Conservation (phyloP, 2,888 invertebrate species). For the Apoda limacodes region DNA sequence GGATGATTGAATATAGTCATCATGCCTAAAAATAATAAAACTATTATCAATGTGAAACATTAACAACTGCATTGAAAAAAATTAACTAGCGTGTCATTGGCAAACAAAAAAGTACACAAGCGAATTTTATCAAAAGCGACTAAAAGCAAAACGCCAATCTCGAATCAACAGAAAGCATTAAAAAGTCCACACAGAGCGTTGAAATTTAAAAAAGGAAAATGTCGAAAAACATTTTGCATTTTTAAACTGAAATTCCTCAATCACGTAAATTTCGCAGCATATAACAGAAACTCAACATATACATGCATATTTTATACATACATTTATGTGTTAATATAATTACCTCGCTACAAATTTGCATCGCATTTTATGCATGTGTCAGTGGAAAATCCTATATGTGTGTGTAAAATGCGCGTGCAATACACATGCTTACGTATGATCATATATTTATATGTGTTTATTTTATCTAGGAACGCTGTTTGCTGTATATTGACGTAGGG, state of each 20-base stretch:
- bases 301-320: slow-evolving; percentile 22
- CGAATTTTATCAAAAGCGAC: slow-evolving; percentile 30
- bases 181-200: slow-evolving; percentile 21
- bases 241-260: slow-evolving; percentile 28
- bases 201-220: slow-evolving; percentile 30
- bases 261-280: slow-evolving; percentile 17
- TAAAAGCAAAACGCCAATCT: slow-evolving; percentile 15
- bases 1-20: too few species aligned
- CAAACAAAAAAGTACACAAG: slow-evolving; percentile 20
- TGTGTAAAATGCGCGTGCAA: slow-evolving; percentile 18
- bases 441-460: slow-evolving; percentile 27
- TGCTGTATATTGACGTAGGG: slow-evolving; percentile 53
- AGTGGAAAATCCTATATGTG: slow-evolving; percentile 13
- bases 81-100: slow-evolving; percentile 14
- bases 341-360: slow-evolving; percentile 56
- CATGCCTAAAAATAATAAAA: too few species aligned
- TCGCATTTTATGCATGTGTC: slow-evolving; percentile 29
- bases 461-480: slow-evolving; percentile 56
- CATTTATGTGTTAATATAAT: slow-evolving; percentile 55
- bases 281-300: slow-evolving; percentile 3
- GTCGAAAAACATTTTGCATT: slow-evolving; percentile 36
- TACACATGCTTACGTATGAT: slow-evolving; percentile 23
- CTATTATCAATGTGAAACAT: too few species aligned
- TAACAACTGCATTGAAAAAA: too few species aligned
- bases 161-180: slow-evolving; percentile 22